A percentile compares a stretch with the other conserved stretches of the same genome.
These are phyloP conservation scores for Zelleria hepariella DNA, from an alignment of 2,888 invertebrate genomes.

Conservation along the genomic window DNA sequence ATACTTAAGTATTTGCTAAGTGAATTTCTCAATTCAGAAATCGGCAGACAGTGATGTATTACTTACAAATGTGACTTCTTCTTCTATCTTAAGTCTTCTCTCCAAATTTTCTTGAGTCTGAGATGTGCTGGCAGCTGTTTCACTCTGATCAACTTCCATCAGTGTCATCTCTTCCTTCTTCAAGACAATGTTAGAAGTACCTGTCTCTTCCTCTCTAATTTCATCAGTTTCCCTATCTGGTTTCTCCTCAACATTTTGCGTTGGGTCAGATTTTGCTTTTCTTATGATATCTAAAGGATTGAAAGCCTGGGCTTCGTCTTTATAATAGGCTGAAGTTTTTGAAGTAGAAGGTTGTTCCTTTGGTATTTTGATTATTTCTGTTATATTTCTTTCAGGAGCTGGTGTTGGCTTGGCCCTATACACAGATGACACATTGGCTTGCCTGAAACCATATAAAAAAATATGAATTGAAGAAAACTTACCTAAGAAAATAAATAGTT, in stretches of 20 bases:
- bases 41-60: no score
- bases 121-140: background rate
- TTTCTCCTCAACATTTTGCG: background rate
- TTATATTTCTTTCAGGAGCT: slow-evolving; percentile 17
- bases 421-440: slow-evolving; percentile 79
- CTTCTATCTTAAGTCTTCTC: slow-evolving; percentile 54
- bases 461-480: no score
- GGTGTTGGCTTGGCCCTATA: slow-evolving; percentile 36
- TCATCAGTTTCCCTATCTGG: background rate
- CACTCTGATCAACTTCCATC: background rate
- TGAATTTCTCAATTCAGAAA: no score
- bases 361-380: background rate
- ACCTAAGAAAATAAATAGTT: background rate
- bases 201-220: background rate
- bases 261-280: slow-evolving; percentile 3
- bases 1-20: no score
- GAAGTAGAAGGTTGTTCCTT: background rate
- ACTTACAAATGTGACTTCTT: slow-evolving; percentile 64
- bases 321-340: background rate
- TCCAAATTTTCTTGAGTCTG: slow-evolving; percentile 37
- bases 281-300: slow-evolving; percentile 4
- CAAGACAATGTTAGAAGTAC: background rate
- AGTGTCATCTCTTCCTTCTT: no score
- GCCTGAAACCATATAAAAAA: slow-evolving; percentile 48
- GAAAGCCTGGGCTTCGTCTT: background rate